These are phyloP conservation scores for Aselliscus stoliczkanus DNA, from an alignment of 2,797 vertebrate species.

Conservation along the genomic window DNA sequence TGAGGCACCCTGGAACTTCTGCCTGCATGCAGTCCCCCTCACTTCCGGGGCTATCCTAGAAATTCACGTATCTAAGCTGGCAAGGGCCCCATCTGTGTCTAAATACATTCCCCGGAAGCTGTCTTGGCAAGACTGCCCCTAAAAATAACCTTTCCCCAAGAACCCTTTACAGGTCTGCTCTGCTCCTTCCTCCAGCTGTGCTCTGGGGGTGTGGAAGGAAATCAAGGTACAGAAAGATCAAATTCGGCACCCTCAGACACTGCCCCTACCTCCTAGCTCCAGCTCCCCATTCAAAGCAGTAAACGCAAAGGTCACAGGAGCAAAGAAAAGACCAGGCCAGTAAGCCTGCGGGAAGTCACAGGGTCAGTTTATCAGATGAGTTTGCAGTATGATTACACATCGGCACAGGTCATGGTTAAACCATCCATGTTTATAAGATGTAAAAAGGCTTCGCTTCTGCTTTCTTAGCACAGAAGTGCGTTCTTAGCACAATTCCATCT, in stretches of 20 bases:
- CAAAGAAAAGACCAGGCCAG: neutral
- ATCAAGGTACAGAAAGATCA: neutral
- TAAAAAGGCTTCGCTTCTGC: neutral
- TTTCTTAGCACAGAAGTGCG: neutral
- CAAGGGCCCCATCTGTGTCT: neutral
- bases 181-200: neutral
- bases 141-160: constrained; percentile 44
- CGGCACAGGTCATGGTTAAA: neutral
- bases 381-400: neutral
- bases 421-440: neutral
- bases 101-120: neutral
- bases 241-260: neutral
- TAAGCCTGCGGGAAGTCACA: neutral
- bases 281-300: neutral
- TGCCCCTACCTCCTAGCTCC: neutral
- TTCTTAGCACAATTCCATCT: neutral
- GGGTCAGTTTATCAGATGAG: neutral
- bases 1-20: neutral
- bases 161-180: neutral
- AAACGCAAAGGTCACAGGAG: too few relatives aligned
- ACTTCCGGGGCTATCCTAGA: neutral
- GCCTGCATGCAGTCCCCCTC: rapidly evolving
- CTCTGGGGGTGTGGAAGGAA: neutral
- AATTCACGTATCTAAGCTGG: neutral
- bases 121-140: neutral